Conservation (phyloP, 1,140 invertebrate species). For the Trichoplusia ni region DNA sequence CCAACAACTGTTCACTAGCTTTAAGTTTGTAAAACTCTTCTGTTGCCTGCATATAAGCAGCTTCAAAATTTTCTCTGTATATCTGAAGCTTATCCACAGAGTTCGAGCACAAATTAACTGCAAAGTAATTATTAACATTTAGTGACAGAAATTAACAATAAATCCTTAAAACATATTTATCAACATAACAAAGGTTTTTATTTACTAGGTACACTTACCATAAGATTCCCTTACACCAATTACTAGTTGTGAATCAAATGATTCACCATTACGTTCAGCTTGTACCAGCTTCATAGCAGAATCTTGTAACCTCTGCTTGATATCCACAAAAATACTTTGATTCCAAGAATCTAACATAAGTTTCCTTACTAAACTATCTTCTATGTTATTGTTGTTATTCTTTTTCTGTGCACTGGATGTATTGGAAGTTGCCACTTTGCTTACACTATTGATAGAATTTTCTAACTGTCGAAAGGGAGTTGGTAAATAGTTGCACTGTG, state of each 20-base stretch:
- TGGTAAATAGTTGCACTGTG: constrained; percentile 97
- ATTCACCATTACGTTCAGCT: constrained; percentile 97
- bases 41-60: constrained; percentile 96
- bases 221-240: constrained; percentile 98
- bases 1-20: constrained; percentile 93
- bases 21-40: constrained; percentile 96
- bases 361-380: constrained; percentile 95
- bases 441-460: constrained; percentile 85
- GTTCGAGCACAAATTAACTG: constrained; percentile 98
- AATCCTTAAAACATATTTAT: no score
- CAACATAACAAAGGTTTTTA: no score
- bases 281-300: constrained; percentile 99
- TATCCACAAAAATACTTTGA: constrained; percentile 97
- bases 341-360: constrained; percentile 99
- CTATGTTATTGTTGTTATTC: constrained; percentile 86
- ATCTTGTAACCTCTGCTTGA: constrained; percentile 96
- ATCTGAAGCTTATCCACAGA: constrained; percentile 96
- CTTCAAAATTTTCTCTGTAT: constrained; percentile 98
- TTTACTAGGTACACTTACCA: no score
- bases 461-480: constrained; percentile 97
- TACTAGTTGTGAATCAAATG: constrained; percentile 98
- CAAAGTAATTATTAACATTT: constrained; percentile 63
- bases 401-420: constrained; percentile 85
- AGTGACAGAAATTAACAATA: no score
- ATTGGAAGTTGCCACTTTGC: constrained; percentile 66